These are phyloP conservation scores for Rostrhamus sociabilis DNA, from an alignment of 2,797 vertebrate genomes.

Conservation along the genomic window DNA sequence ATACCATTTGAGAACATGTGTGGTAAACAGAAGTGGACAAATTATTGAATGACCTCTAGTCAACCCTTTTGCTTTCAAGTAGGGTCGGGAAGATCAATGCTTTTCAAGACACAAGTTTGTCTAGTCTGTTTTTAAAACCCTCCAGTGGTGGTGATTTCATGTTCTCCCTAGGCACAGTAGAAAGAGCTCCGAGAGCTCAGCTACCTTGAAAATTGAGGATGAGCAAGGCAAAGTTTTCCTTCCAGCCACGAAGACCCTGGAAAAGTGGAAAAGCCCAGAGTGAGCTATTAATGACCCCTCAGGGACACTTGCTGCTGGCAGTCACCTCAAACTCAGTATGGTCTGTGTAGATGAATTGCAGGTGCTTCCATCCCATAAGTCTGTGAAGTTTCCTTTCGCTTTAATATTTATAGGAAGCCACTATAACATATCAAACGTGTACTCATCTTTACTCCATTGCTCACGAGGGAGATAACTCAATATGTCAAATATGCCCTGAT, in stretches of 20 bases:
- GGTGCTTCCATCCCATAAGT: background rate
- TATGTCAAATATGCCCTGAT: slow-evolving; percentile 39
- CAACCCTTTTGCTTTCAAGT: background rate
- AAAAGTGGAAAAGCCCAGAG: background rate
- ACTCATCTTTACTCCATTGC: slow-evolving; percentile 54
- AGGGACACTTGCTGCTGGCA: background rate
- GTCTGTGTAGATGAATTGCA: slow-evolving; percentile 37
- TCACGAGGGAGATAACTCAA: slow-evolving; percentile 44
- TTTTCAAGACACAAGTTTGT: background rate
- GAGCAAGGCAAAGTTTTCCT: background rate
- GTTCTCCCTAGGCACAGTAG: background rate
- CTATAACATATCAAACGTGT: slow-evolving; percentile 50
- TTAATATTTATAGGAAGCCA: slow-evolving; percentile 61
- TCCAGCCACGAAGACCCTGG: background rate
- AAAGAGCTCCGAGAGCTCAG: background rate
- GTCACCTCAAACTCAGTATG: background rate
- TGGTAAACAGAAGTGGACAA: background rate
- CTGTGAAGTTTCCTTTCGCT: slow-evolving; percentile 46
- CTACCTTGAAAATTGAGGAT: background rate
- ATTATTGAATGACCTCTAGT: background rate
- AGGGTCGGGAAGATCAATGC: background rate
- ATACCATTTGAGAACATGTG: background rate
- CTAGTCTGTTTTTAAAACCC: background rate
- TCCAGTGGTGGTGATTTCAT: background rate
- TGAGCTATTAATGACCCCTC: background rate